phyloP scores from a whole-genome alignment of 2,113 vertebrate genomes.

The Brienomyrus brachyistius region DNA sequence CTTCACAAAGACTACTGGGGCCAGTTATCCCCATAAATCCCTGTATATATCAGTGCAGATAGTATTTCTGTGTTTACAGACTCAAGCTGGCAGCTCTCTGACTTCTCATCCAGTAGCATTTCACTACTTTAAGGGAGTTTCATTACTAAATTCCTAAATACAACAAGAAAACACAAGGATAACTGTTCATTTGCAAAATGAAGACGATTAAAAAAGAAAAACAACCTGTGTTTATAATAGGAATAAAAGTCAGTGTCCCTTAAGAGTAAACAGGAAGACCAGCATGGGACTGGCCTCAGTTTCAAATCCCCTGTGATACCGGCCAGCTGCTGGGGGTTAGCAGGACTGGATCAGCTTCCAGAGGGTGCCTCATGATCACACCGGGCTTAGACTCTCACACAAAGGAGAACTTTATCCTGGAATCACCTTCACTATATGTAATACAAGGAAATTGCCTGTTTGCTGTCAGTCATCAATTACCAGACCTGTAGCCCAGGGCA shows the following conservation, averaged over 20 bases:
- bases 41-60: background rate
- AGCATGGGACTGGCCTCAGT: background rate
- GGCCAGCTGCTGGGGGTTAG: background rate
- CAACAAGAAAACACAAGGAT: background rate
- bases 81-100: background rate
- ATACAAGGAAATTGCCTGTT: background rate
- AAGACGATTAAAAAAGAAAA: background rate
- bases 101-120: background rate
- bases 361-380: background rate
- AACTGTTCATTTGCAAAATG: background rate
- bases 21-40: background rate
- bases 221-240: background rate
- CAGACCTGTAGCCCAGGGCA: background rate
- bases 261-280: background rate
- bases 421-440: background rate
- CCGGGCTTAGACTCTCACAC: background rate
- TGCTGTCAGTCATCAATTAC: conserved; percentile 2
- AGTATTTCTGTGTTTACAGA: background rate
- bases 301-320: conserved; percentile 1
- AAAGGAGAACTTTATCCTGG: background rate
- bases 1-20: background rate
- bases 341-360: background rate
- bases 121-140: background rate
- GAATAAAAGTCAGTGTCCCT: background rate
- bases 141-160: background rate